Base-by-base conservation (phyloP, 2,888 invertebrate species). In the Podotricha telesiphe region DNA sequence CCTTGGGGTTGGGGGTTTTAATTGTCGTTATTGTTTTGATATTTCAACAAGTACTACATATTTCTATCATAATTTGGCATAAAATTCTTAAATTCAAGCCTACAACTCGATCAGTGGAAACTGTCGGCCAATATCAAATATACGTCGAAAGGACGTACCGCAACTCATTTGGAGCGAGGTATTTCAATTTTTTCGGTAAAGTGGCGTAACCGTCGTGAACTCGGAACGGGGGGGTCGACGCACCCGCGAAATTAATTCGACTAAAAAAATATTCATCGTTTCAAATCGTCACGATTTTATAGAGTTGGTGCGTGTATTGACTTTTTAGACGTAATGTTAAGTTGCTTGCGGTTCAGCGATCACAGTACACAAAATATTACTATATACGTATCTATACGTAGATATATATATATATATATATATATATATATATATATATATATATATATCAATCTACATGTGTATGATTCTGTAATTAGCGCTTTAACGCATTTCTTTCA, bases 141-240 rank as follows among this genome's bases (percentile, higher is more conserved):
- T n/a, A 59, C 22, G n/a, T 10, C 2, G 45, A 59, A 22, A 22
- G 45, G 45, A 45, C 59, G 45, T n/a, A 45, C 59, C 59, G 22
- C 45, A 45, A 59, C n/a, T 10, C 22, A 59, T 45, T 42, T 59
- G 2, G 5, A 45, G 59, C n/a, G n/a, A 45, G 55, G 45, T 59
- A 59, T 22, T 59, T 22, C 45, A 59, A 45, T 59, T 59, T 59
- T 59, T 59, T 45, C 22, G 45, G 45, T 59, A 45, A 59, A 83
- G 79, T 80, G 77, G 77, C 82, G 79, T 81, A 79, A 84, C 86
- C 86, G 86, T 87, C 89, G 76, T 86, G 88, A 89, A 87, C 89
- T 81, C 82, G 78, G 80, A 81, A 81, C 79, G 82, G 68, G 72
- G n/a, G 82, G 79, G 86, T 86, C 84, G 79, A 80, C 78, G 85